phyloP scores from a whole-genome alignment of 2,113 vertebrate genomes.

The Clupea harengus region DNA sequence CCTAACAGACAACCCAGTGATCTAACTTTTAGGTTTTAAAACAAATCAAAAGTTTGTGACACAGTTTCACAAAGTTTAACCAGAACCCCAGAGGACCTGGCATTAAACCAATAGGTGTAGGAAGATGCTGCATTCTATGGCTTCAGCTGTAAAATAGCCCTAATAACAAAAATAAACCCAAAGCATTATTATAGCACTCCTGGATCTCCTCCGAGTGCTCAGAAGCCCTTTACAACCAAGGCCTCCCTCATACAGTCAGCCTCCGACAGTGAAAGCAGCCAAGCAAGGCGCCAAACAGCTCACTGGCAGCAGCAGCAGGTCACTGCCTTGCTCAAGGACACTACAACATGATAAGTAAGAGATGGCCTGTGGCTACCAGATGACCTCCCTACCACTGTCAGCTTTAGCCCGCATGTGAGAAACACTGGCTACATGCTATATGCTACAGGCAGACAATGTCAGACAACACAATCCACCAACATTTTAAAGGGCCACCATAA shows the following conservation, averaged over 20 bases:
- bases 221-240: background rate
- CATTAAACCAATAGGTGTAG: background rate
- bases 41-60: background rate
- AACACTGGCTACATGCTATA: background rate
- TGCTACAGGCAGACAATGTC: background rate
- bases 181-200: background rate
- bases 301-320: background rate
- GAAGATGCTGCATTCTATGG: background rate
- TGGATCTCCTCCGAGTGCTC: background rate
- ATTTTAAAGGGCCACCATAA: background rate
- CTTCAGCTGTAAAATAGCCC: background rate
- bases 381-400: background rate
- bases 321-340: background rate
- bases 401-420: background rate
- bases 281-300: background rate
- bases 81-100: no score
- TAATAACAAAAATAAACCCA: background rate
- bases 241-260: background rate
- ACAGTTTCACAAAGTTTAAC: background rate
- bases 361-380: background rate
- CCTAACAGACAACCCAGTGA: background rate
- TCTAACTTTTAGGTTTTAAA: background rate
- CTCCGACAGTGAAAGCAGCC: background rate
- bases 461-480: background rate
- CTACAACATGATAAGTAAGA: background rate